A percentile compares a stretch with the other conserved stretches of the same genome.
phyloP scores from a whole-genome alignment of 2,113 vertebrate genomes.

The Pedetes capensis region DNA sequence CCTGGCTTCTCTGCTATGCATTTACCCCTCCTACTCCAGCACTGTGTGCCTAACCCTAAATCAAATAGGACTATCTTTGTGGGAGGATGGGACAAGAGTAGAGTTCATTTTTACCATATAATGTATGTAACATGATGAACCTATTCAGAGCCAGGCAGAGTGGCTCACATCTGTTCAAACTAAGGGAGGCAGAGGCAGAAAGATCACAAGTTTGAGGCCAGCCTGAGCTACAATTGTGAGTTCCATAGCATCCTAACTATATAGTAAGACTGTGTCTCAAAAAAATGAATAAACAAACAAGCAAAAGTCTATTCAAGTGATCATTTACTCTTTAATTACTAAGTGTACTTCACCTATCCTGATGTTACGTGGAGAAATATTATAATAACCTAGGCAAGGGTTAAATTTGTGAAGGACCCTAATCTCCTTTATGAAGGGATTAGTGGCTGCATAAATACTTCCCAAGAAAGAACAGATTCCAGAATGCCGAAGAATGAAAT shows the following conservation, averaged over 20 bases:
- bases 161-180: background rate
- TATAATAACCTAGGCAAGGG: background rate
- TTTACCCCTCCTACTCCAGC: background rate
- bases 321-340: background rate
- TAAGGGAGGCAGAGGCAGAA: background rate
- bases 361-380: background rate
- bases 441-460: conserved; percentile 40
- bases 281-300: background rate
- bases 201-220: no score
- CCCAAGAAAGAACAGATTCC: conserved; percentile 19
- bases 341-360: background rate
- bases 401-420: conserved; percentile 40
- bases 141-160: no score
- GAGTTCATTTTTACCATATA: background rate
- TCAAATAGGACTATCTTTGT: background rate
- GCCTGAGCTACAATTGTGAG: no score
- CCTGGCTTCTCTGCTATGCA: background rate
- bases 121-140: background rate
- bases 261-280: background rate
- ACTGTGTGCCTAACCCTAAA: background rate
- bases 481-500: background rate
- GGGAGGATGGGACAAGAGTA: background rate
- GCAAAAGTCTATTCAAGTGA: background rate
- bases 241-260: no score
- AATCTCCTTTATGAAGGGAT: conserved; percentile 46